These are phyloP conservation scores for Suricata suricatta DNA, from an alignment of 2,113 vertebrate genomes.

Conservation along the genomic window DNA sequence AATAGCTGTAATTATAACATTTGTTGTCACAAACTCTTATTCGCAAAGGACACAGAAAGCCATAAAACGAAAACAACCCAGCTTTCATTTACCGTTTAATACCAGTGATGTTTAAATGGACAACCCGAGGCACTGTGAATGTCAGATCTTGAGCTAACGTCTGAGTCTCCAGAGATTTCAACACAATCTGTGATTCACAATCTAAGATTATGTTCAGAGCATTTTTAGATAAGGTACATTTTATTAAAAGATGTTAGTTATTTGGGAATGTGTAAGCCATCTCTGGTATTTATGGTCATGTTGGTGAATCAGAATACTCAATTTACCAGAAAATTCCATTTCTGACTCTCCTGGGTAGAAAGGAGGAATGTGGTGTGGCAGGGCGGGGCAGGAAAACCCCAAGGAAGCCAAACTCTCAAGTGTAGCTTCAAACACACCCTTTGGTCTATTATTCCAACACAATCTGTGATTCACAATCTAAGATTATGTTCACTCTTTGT, in stretches of 20 bases:
- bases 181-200: neutral
- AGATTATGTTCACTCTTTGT: neutral
- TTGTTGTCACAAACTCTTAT: neutral
- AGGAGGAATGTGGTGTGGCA: neutral
- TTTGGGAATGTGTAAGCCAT: neutral
- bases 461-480: too few relatives aligned
- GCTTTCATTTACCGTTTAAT: neutral
- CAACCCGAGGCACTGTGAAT: neutral
- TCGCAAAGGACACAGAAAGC: neutral
- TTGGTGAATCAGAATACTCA: neutral
- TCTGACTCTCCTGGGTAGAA: neutral
- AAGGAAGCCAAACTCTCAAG: neutral
- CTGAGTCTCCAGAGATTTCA: neutral
- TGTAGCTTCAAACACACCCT: neutral
- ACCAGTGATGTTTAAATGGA: neutral
- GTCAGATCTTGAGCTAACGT: neutral
- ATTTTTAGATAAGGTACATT: neutral
- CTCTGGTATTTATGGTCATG: slow-evolving; percentile 16
- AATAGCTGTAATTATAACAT: neutral
- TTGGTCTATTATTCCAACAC: neutral
- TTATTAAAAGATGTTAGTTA: neutral
- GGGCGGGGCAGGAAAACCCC: rapidly evolving
- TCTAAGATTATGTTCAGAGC: neutral
- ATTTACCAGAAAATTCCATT: slow-evolving; percentile 7
- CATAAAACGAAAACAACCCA: neutral